A percentile compares a stretch with the other conserved stretches of the same genome.
Conservation (phyloP, 2,797 vertebrate species). For the Enteromius thamalakanensis region DNA sequence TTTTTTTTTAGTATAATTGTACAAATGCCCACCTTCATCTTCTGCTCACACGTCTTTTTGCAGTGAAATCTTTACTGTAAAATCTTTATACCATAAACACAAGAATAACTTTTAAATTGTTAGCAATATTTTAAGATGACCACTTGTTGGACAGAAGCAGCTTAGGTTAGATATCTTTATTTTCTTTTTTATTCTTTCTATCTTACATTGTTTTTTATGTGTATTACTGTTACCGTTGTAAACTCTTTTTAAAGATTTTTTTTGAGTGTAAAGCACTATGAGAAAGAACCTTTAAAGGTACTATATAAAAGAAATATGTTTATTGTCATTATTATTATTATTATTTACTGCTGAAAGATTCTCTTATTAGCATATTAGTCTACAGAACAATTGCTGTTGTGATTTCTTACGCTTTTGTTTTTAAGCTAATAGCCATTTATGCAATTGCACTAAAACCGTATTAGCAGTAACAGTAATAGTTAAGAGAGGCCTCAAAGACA, state of each 20-base stretch:
- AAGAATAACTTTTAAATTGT: not conserved
- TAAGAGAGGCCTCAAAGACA: not conserved
- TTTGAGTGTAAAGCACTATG: too few relatives aligned
- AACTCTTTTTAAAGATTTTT: too few relatives aligned
- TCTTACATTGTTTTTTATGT: too few relatives aligned
- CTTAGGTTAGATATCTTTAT: not conserved
- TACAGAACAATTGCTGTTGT: not conserved
- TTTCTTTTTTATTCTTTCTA: too few relatives aligned
- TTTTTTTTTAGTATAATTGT: not conserved
- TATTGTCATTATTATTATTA: too few relatives aligned
- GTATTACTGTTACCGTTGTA: too few relatives aligned
- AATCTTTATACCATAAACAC: not conserved
- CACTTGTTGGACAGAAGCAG: not conserved
- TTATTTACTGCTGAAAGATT: not conserved
- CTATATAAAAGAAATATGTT: too few relatives aligned
- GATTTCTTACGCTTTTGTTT: conserved; percentile 1
- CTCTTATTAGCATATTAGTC: not conserved
- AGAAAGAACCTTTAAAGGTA: too few relatives aligned
- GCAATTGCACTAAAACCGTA: not conserved
- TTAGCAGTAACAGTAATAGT: not conserved
- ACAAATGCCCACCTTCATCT: not conserved
- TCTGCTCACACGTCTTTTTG: not conserved
- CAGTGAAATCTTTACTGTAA: not conserved
- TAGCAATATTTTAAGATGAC: not conserved
- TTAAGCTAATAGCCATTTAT: not conserved